phyloP scores from a whole-genome alignment of 2,888 invertebrate genomes.

The Microplitis deprimator region DNA sequence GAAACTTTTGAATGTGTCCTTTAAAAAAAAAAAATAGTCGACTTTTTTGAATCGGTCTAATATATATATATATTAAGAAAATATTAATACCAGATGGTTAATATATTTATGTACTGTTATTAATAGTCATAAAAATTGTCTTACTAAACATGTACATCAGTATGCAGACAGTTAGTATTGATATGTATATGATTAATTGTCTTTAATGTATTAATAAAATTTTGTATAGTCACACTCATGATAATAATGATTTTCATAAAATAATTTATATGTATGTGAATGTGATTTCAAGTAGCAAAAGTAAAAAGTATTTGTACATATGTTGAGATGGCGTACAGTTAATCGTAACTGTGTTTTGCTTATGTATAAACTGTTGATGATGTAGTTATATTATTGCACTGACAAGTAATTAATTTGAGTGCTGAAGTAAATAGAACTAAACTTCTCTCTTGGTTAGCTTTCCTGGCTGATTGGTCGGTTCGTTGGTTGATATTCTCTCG shows the following conservation, averaged over 20 bases:
- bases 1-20: no score
- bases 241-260: slow-evolving; percentile 22
- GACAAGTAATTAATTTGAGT: slow-evolving; percentile 67
- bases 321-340: neutral
- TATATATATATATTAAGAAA: no score
- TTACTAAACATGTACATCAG: neutral
- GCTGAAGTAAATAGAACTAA: slow-evolving; percentile 61
- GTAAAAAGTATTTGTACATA: neutral
- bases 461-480: slow-evolving; percentile 35
- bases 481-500: slow-evolving; percentile 10
- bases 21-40: no score
- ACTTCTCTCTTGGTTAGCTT: slow-evolving; percentile 15
- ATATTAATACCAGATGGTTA: no score
- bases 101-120: neutral
- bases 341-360: slow-evolving; percentile 6
- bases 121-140: neutral
- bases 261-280: neutral
- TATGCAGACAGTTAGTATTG: neutral
- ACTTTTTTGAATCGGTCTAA: no score
- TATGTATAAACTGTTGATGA: neutral
- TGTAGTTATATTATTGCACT: slow-evolving; percentile 52
- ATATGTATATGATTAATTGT: slow-evolving; percentile 1
- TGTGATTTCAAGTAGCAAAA: neutral
- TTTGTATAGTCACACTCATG: slow-evolving; percentile 43
- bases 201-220: slow-evolving; percentile 46